Evolutionary conservation across 1,140 invertebrate species (phyloP).

Genomic region (Pseudoatta argentina): DNA sequence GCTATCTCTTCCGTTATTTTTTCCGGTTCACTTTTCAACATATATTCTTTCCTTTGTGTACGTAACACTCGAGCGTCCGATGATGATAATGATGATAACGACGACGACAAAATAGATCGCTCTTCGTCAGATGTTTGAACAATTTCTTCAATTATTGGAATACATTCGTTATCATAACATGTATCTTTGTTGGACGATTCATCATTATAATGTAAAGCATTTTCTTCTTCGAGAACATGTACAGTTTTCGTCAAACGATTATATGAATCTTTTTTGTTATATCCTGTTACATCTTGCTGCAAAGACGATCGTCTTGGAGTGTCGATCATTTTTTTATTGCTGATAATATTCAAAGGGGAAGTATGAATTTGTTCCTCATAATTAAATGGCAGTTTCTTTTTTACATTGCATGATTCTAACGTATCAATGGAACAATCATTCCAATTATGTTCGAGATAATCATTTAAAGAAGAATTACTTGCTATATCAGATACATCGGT

Average conservation of each 20-base stretch:
- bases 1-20: neutral
- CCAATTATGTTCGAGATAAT: conserved; percentile 76
- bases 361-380: neutral
- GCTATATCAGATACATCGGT: conserved; percentile 80
- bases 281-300: neutral
- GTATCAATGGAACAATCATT: conserved; percentile 75
- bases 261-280: neutral
- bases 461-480: conserved; percentile 71
- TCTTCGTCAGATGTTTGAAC: conserved; percentile 18
- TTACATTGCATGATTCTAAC: conserved; percentile 78
- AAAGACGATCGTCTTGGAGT: neutral
- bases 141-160: neutral
- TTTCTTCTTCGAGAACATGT: neutral
- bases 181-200: neutral
- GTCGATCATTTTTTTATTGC: neutral
- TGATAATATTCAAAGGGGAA: neutral
- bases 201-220: neutral
- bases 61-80: neutral
- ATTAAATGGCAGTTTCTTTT: conserved; percentile 47
- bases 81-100: neutral
- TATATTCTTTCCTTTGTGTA: neutral
- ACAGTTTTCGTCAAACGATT: neutral
- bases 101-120: neutral
- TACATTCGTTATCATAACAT: neutral
- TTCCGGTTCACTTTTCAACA: neutral